phyloP scores from a whole-genome alignment of 2,797 vertebrate species.

The Chelon labrosus region DNA sequence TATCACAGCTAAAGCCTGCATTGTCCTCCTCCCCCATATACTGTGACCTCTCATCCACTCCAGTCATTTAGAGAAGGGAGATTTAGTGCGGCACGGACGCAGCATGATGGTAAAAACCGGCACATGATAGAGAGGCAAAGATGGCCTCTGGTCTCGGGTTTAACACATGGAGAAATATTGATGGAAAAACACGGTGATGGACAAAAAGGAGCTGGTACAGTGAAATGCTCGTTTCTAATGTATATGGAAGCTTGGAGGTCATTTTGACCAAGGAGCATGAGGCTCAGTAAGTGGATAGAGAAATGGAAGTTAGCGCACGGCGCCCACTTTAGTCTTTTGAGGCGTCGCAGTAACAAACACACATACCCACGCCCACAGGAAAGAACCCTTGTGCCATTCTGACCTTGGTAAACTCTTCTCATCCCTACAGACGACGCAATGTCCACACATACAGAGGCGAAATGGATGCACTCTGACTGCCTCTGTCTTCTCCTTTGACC shows the following conservation, averaged over 20 bases:
- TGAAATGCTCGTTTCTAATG: slow-evolving; percentile 67
- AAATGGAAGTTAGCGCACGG: slow-evolving; percentile 58
- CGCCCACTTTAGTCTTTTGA: slow-evolving; percentile 63
- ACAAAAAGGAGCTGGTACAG: slow-evolving; percentile 59
- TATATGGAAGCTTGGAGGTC: slow-evolving; percentile 63
- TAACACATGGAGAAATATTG: slow-evolving; percentile 67
- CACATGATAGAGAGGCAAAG: slow-evolving; percentile 50
- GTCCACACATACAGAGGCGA: slow-evolving; percentile 41
- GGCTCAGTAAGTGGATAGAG: slow-evolving; percentile 56
- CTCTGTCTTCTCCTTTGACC: slow-evolving; percentile 28
- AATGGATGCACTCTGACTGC: slow-evolving; percentile 36
- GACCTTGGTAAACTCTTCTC: slow-evolving; percentile 61
- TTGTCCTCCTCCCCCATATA: slow-evolving; percentile 77
- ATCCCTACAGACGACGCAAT: slow-evolving; percentile 44
- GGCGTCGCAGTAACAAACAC: slow-evolving; percentile 56
- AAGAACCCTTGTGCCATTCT: slow-evolving; percentile 25
- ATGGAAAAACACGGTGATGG: slow-evolving; percentile 66
- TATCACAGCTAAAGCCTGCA: slow-evolving; percentile 60
- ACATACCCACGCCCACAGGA: slow-evolving; percentile 34
- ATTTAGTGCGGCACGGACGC: slow-evolving; percentile 68
- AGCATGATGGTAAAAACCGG: slow-evolving; percentile 64
- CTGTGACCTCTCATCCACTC: slow-evolving; percentile 76
- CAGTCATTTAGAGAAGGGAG: slow-evolving; percentile 75
- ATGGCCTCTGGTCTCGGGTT: slow-evolving; percentile 63
- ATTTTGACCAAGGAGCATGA: slow-evolving; percentile 53